These are phyloP conservation scores for Drosophila neonasuta DNA, from an alignment of 2,888 invertebrate genomes.

Conservation along the genomic window DNA sequence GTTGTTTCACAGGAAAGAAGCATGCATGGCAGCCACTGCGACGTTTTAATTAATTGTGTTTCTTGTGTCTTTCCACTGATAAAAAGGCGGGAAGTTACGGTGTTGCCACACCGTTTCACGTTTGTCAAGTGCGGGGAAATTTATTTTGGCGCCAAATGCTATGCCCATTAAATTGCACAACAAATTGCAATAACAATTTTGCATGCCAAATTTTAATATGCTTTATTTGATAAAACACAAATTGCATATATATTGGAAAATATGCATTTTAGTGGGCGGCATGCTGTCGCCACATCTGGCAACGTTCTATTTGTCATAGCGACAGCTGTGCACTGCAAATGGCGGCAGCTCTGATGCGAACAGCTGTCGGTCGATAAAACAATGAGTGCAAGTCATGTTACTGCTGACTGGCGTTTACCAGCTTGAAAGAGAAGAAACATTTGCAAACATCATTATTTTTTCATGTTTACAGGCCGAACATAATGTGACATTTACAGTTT, in stretches of 20 bases:
- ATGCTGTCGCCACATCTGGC: slow-evolving; percentile 15
- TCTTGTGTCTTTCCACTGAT: slow-evolving; percentile 38
- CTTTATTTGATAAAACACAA: slow-evolving; percentile 9
- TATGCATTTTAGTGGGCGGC: not conserved
- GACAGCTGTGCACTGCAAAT: slow-evolving; percentile 39
- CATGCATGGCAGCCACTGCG: slow-evolving; percentile 28
- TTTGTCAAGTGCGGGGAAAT: slow-evolving; percentile 8
- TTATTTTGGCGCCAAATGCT: slow-evolving; percentile 51
- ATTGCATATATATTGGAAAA: not conserved
- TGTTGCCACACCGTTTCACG: slow-evolving; percentile 30
- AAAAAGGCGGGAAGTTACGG: slow-evolving; percentile 54
- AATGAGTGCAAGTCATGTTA: slow-evolving; percentile 7
- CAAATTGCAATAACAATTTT: not conserved
- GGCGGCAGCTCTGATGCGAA: slow-evolving; percentile 33
- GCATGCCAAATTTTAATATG: not conserved
- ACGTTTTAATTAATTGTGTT: slow-evolving; percentile 43
- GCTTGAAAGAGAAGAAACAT: not conserved
- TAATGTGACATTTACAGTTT: too few species aligned
- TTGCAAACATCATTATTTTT: not conserved
- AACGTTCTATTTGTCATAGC: slow-evolving; percentile 7
- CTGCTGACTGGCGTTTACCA: not conserved
- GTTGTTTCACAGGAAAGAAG: slow-evolving; percentile 6
- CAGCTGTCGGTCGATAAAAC: slow-evolving; percentile 30
- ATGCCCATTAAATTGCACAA: not conserved
- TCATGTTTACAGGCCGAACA: not conserved